Conservation (phyloP, 2,797 vertebrate genomes). For the Catharus ustulatus region DNA sequence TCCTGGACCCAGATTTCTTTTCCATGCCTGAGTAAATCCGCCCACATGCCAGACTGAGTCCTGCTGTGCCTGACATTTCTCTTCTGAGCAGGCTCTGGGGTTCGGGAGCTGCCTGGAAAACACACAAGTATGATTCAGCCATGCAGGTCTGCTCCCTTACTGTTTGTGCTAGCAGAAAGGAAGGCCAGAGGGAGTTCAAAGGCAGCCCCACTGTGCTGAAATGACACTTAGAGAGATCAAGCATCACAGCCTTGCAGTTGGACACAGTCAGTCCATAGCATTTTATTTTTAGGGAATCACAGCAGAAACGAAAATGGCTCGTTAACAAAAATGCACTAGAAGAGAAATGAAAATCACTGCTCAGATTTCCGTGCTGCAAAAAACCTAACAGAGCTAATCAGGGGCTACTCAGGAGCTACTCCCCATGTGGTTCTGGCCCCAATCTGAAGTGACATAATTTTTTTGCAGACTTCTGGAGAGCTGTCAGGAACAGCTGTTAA, state of each 20-base stretch:
- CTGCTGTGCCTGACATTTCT: slow-evolving; percentile 60
- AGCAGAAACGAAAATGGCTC: background rate
- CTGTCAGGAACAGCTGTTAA: background rate
- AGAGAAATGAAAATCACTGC: background rate
- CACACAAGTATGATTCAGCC: slow-evolving; percentile 28
- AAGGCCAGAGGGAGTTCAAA: slow-evolving; percentile 47
- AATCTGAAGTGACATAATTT: background rate
- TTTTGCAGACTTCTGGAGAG: background rate
- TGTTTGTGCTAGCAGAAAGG: slow-evolving; percentile 15
- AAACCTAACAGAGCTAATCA: background rate
- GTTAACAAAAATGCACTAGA: background rate
- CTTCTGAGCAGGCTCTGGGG: slow-evolving; percentile 35
- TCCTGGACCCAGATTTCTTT: slow-evolving; percentile 58
- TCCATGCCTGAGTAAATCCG: slow-evolving; percentile 68
- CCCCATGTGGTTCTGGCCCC: background rate
- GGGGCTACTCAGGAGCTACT: background rate
- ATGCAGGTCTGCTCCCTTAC: background rate
- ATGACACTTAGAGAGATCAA: background rate
- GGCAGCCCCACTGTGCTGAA: background rate
- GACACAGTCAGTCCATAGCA: background rate
- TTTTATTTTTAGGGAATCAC: background rate
- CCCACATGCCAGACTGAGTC: slow-evolving; percentile 54
- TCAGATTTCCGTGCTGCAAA: background rate
- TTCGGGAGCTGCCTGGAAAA: slow-evolving; percentile 56
- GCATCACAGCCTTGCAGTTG: background rate